Evolutionary conservation across 2,113 vertebrate genomes (phyloP), one percentile per base, ranked within the genome.

Genomic region (Procavia capensis): DNA sequence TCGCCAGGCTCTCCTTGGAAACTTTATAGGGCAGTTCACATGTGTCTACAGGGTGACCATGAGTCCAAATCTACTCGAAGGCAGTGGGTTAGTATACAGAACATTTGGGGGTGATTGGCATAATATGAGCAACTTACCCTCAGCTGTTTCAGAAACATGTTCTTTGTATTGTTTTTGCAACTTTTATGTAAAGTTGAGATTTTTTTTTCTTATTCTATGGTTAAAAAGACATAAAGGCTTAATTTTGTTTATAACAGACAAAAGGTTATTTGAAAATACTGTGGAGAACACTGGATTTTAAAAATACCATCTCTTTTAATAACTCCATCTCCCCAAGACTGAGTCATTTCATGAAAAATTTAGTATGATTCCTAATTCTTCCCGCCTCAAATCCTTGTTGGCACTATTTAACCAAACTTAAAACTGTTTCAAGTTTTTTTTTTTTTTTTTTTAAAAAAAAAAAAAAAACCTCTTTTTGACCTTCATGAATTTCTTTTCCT

Each of bases 261-360:
- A 43, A 91, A 31, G 72, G 3, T 91, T 66, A 54, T 81, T 36
- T 89, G 50, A 92, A 95, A 92, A 85, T 91, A 85, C 66, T 59
- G 88, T 63, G 78, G 41, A 85, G 31, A 90, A 88, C 85, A 72
- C 24, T 24, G 79, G 9, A 45, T 59, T 80, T 90, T 72, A 10
- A n/a, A 94, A 95, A 81, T 47, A 47, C 31, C 13, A 11, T 54
- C 59, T 84, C 31, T 82, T n/a, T n/a, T n/a, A n/a, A n/a, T n/a
- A n/a, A n/a, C n/a, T n/a, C n/a, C n/a, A n/a, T 43, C 70, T 1
- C n/a, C 20, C 11, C 57, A 93, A 91, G 63, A 66, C 39, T 91
- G 36, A 47, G 6, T 64, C 72, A 68, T 54, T n/a, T 91, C 74
- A 36, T 81, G 59, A n/a, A 82, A 25, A 54, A 2, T 82, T 45